These are phyloP conservation scores for Hyles lineata DNA, from an alignment of 2,888 invertebrate species.

Conservation along the genomic window DNA sequence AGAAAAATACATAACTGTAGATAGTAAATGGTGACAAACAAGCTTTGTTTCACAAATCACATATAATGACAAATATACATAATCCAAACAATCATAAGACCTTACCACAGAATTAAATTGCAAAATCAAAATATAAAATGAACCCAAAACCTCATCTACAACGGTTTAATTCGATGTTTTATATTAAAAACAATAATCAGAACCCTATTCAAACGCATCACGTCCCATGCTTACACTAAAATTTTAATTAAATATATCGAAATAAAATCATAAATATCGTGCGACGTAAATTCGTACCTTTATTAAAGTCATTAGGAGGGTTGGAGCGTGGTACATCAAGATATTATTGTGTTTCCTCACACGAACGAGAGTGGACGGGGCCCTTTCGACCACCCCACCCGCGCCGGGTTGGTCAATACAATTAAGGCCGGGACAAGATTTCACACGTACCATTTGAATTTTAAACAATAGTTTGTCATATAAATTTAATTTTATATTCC, in stretches of 20 bases:
- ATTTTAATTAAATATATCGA: slow-evolving; percentile 83
- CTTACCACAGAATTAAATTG: not conserved
- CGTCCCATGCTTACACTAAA: slow-evolving; percentile 54
- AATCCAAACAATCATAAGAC: not conserved
- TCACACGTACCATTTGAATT: slow-evolving; percentile 83
- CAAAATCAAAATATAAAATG: slow-evolving; percentile 15
- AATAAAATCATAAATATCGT: slow-evolving; percentile 81
- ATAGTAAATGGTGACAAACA: not conserved
- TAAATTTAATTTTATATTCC: slow-evolving; percentile 80
- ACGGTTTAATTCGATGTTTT: slow-evolving; percentile 12
- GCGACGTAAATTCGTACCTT: slow-evolving; percentile 79
- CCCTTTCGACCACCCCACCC: slow-evolving; percentile 38
- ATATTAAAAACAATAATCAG: slow-evolving; percentile 45
- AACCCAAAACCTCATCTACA: not conserved
- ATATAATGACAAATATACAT: not conserved
- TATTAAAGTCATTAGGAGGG: slow-evolving; percentile 82
- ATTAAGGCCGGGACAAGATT: slow-evolving; percentile 80
- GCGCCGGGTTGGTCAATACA: slow-evolving; percentile 76
- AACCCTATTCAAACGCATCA: slow-evolving; percentile 33
- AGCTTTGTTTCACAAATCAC: not conserved
- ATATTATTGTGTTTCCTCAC: slow-evolving; percentile 74
- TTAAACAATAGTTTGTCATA: slow-evolving; percentile 84
- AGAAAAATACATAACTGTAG: too few species aligned
- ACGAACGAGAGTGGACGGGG: slow-evolving; percentile 52
- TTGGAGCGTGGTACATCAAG: slow-evolving; percentile 62